These are phyloP conservation scores for Metopia argyrocephala DNA, from an alignment of 2,888 invertebrate genomes.

Conservation along the genomic window DNA sequence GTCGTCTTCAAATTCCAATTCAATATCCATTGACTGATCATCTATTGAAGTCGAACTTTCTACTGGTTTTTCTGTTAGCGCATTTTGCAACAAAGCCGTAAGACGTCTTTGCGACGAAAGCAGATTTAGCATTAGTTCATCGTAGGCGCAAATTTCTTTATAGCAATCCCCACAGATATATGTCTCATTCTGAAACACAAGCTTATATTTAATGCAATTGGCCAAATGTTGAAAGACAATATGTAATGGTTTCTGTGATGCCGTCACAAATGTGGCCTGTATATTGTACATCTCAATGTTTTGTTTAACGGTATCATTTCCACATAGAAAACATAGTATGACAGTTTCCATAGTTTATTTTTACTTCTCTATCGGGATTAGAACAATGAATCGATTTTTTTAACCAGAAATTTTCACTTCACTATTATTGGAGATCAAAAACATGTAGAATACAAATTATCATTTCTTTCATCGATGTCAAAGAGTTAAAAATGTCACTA, in stretches of 20 bases:
- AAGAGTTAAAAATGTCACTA: background rate
- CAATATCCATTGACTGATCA: constrained; percentile 48
- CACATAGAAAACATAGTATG: constrained; percentile 71
- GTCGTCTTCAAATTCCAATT: constrained; percentile 51
- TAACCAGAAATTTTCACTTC: constrained; percentile 43
- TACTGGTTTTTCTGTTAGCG: constrained; percentile 64
- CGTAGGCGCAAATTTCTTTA: constrained; percentile 72
- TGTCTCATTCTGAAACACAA: constrained; percentile 68
- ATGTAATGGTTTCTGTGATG: constrained; percentile 72
- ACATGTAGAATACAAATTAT: background rate
- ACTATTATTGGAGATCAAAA: constrained; percentile 58
- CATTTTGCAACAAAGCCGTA: constrained; percentile 70
- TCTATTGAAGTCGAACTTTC: background rate
- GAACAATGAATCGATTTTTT: constrained; percentile 39
- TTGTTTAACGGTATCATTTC: constrained; percentile 67
- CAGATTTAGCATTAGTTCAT: constrained; percentile 74
- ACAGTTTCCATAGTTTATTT: constrained; percentile 66
- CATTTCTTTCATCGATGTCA: constrained; percentile 32
- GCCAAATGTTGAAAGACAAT: constrained; percentile 73
- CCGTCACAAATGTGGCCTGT: constrained; percentile 70
- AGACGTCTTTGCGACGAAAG: constrained; percentile 72
- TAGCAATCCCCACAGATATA: constrained; percentile 72
- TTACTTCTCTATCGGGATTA: constrained; percentile 21
- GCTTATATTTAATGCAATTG: constrained; percentile 72
- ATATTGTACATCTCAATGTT: constrained; percentile 67